Percentiles rank a stretch among this genome's conserved stretches.
Conservation (phyloP, 2,888 invertebrate genomes). For the Drosophila suboccidentalis region DNA sequence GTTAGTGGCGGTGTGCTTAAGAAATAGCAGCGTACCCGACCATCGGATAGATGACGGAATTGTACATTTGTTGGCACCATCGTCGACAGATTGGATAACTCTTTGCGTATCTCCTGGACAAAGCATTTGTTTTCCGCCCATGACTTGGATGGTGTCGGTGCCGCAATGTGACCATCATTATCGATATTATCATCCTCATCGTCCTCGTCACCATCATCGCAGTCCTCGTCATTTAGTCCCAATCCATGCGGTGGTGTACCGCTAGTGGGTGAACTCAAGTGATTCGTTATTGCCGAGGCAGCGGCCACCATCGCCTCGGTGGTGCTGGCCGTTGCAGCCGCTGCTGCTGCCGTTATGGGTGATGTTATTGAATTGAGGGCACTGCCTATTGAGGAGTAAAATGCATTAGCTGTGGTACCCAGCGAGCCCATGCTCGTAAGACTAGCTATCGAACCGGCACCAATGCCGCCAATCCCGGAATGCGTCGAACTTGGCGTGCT, state of each 20-base stretch:
- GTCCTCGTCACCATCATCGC: conserved; percentile 75
- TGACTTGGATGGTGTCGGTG: conserved; percentile 86
- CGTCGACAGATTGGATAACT: conserved; percentile 91
- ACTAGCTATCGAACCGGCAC: conserved; percentile 77
- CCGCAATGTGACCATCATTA: conserved; percentile 75
- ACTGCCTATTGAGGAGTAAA: conserved; percentile 82
- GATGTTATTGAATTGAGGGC: conserved; percentile 83
- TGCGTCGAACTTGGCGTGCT: conserved; percentile 81
- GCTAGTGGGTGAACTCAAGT: conserved; percentile 83
- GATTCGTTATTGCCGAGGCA: conserved; percentile 82
- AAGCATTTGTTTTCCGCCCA: conserved; percentile 94
- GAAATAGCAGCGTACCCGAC: conserved; percentile 94
- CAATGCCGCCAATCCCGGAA: conserved; percentile 59
- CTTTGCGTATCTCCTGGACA: conserved; percentile 92
- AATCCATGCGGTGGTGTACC: conserved; percentile 81
- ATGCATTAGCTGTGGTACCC: conserved; percentile 82
- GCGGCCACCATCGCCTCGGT: conserved; percentile 82
- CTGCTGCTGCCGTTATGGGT: conserved; percentile 82
- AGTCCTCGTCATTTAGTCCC: conserved; percentile 70
- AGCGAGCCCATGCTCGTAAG: conserved; percentile 80
- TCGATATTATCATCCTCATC: conserved; percentile 78
- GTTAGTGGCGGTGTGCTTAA: conserved; percentile 94
- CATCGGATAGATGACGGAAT: conserved; percentile 92
- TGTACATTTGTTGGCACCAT: conserved; percentile 94
- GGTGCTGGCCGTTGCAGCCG: conserved; percentile 82